A percentile compares a stretch with the other conserved stretches of the same genome.
Evolutionary conservation across 2,888 invertebrate genomes (phyloP).

Genomic region (Cryptophagus acutangulus): DNA sequence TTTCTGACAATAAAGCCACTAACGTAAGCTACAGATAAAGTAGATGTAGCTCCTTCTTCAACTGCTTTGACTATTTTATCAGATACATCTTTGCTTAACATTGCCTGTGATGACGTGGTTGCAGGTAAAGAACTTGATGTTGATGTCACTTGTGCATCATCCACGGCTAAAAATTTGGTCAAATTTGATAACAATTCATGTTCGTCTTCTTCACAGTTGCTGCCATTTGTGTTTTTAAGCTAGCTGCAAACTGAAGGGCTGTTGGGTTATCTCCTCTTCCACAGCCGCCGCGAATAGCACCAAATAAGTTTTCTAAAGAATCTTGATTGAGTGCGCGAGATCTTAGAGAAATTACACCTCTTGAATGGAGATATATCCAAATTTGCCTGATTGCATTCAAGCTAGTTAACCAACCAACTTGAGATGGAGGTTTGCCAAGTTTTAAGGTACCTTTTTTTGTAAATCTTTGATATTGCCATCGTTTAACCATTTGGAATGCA

Average conservation of each 20-base stretch:
- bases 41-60: constrained; percentile 2
- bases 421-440: constrained; percentile 19
- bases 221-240: constrained; percentile 17
- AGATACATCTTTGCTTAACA: not conserved
- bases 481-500: constrained; percentile 10
- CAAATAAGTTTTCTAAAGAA: constrained; percentile 17
- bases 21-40: constrained; percentile 17
- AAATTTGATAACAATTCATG: constrained; percentile 10
- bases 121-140: not conserved
- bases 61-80: not conserved
- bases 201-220: constrained; percentile 14
- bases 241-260: constrained; percentile 13
- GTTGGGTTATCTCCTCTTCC: constrained; percentile 17
- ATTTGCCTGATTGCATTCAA: constrained; percentile 15
- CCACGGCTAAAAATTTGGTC: constrained; percentile 4
- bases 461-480: constrained; percentile 11
- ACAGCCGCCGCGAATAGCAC: constrained; percentile 13
- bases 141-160: constrained; percentile 3
- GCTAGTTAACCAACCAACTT: constrained; percentile 19
- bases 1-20: constrained; percentile 12
- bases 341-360: constrained; percentile 5
- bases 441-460: constrained; percentile 11
- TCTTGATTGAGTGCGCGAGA: constrained; percentile 12
- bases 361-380: constrained; percentile 10
- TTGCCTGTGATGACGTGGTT: not conserved